Evolutionary conservation across 2,888 invertebrate species (phyloP), one percentile per base, ranked within the genome.

Genomic region (Leucophenga maculata): DNA sequence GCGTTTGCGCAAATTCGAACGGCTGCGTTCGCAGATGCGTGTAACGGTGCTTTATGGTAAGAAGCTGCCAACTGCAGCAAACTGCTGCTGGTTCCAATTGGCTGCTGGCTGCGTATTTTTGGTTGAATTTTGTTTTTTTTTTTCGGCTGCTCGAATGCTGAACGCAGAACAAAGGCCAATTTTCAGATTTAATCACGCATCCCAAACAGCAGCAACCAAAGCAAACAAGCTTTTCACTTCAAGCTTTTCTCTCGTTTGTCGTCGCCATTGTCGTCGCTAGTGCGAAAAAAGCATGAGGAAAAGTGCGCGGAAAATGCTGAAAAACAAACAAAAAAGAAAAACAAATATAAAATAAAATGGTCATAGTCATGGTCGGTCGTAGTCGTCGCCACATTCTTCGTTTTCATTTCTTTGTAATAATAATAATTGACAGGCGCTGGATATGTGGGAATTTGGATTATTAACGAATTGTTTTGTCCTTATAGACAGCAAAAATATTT

Each of bases 31-130:
- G 73, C 67, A 71, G 75, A 82, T 77, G 82, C 78, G 82, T 81
- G 82, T 82, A 82, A 82, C 81, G 81, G 81, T 78, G 78, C 79
- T 81, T 82, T 82, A 82, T 82, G 81, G 81, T 82, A 81, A 82
- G 79, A 82, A 78, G 79, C 72, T 39, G 39, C 39, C 6, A n/a
- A 18, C 50, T 50, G 39, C 11, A 26, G 2, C 4, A 2, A 26
- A 26, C n/a, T 60, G 60, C 22, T 55, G 55, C 22, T 55, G 55
- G 20, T 55, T 16, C 13, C 32, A 26, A 60, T 68, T 22, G 55
- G 32, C 20, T 20, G 14, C 31, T 55, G 18, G n/a, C 48, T 69
- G 54, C 62, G 26, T 64, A 18, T 64, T 16, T 26, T 57, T 55
- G 73, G 50, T 68, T 65, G 18, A 65, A 18, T 64, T 65, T 4